Evolutionary conservation across 2,888 invertebrate genomes (phyloP).

Genomic region (Cosmia pyralina): DNA sequence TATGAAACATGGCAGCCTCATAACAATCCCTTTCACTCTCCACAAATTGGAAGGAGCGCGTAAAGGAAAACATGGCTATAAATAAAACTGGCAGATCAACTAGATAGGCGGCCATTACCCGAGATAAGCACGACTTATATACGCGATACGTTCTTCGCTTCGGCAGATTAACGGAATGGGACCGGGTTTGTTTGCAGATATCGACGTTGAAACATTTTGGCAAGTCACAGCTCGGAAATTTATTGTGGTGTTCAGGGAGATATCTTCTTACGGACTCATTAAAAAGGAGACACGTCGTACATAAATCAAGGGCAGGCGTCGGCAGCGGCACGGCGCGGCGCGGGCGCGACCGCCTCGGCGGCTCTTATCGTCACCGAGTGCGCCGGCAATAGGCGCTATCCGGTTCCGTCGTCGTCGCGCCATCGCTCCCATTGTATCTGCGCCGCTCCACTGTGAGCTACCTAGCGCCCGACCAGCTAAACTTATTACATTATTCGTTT

Average conservation of each 20-base stretch:
- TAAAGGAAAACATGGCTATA: constrained; percentile 90
- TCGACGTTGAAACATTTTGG: constrained; percentile 87
- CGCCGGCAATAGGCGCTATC: constrained; percentile 90
- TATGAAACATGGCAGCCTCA: constrained; percentile 89
- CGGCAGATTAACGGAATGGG: constrained; percentile 87
- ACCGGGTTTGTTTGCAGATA: constrained; percentile 88
- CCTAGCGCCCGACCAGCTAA: constrained; percentile 76
- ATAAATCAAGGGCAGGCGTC: constrained; percentile 87
- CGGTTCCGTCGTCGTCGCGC: constrained; percentile 87
- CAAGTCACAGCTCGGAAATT: constrained; percentile 86
- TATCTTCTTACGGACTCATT: constrained; percentile 90
- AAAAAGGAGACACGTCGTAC: constrained; percentile 90
- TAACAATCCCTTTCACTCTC: constrained; percentile 90
- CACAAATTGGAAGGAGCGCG: constrained; percentile 90
- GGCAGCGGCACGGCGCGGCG: constrained; percentile 68
- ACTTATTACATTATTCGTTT: constrained; percentile 84
- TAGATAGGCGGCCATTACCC: constrained; percentile 89
- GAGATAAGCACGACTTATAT: constrained; percentile 89
- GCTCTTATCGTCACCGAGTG: constrained; percentile 84
- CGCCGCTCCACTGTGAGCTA: constrained; percentile 66
- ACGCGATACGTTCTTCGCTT: constrained; percentile 85
- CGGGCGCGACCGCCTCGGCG: constrained; percentile 74
- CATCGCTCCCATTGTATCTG: constrained; percentile 81
- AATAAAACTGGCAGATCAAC: constrained; percentile 90
- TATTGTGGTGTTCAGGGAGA: constrained; percentile 87